Conservation (phyloP, 2,888 invertebrate genomes). For the Limulus polyphemus region DNA sequence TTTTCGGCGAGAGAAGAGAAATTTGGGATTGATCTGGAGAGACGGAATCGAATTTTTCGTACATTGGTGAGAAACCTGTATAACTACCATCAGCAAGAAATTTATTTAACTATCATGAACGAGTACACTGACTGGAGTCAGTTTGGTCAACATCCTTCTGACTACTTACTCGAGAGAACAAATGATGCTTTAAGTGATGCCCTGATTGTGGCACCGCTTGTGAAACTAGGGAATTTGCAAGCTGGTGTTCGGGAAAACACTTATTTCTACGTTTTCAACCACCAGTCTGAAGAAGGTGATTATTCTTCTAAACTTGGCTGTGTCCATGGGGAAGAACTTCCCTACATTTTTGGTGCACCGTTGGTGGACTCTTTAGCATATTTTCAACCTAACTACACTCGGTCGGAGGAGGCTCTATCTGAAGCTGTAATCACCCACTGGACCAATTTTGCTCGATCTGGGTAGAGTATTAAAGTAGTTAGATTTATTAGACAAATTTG, state of each 20-base stretch:
- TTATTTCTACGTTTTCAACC: constrained; percentile 44
- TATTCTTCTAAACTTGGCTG: neutral
- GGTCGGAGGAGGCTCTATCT: neutral
- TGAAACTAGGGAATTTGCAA: constrained; percentile 76
- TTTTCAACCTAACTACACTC: neutral
- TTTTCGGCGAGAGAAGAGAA: constrained; percentile 69
- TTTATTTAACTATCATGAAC: constrained; percentile 62
- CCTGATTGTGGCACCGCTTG: constrained; percentile 77
- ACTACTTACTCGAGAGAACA: constrained; percentile 46
- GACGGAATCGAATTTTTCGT: constrained; percentile 67
- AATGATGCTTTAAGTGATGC: constrained; percentile 85
- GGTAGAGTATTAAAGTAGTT: neutral
- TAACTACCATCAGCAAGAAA: constrained; percentile 37
- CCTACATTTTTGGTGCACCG: neutral
- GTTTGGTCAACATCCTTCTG: constrained; percentile 43
- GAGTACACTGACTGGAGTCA: constrained; percentile 94
- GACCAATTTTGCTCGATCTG: neutral
- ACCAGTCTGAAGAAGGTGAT: neutral
- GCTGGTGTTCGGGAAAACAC: constrained; percentile 50
- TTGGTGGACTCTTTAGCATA: neutral
- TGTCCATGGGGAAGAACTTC: neutral
- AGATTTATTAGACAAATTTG: neutral
- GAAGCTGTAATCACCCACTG: neutral
- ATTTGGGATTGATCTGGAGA: constrained; percentile 82
- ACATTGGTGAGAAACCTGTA: constrained; percentile 21